Evolutionary conservation across 2,888 invertebrate species (phyloP), one percentile per base, ranked within the genome.

Genomic region (Monopis laevigella): DNA sequence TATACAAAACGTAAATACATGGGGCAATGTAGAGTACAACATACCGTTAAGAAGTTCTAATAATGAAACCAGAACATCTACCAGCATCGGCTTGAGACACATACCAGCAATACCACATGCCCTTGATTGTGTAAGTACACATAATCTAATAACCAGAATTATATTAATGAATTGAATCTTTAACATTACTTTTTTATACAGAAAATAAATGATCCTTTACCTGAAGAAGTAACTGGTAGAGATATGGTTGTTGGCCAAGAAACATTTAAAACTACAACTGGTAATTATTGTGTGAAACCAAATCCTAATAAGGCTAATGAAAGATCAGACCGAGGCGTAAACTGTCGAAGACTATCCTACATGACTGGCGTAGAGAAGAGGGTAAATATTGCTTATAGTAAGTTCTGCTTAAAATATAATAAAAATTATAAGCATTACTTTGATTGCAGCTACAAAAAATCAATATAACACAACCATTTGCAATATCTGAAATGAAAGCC

Each of bases 301-400:
- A 80, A 80, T 45, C 77, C 77, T 1, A 78, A 78, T 47, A 78
- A 78, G 42, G 77, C 77, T 0, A 78, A 71, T 73, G 80, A 80
- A 48, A 51, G 77, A 2, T 47, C 75, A 0, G 80, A 78, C 44
- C 70, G 74, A 44, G 48, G 65, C 10, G 74, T 75, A 42, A 77
- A 78, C 50, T 75, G 75, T 42, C 56, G 63, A 7, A 53, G 72
- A 19, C 74, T 77, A 10, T 61, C 56, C 34, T 80, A 56, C 43
- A 71, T 80, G 73, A 80, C 75, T 35, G 69, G 65, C 1, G 70
- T 77, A 6, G 77, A 78, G 29, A 78, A 77, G 54, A 52, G 53
- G 47, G 78, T 77, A 43, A n/a, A 39, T 3, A 7, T 39, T 5
- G 5, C 7, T 36, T 36, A 19, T 27, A 2, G 7, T 16, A 8